Base-by-base conservation (phyloP, 2,797 vertebrate species). In the Chaunax sp. region DNA sequence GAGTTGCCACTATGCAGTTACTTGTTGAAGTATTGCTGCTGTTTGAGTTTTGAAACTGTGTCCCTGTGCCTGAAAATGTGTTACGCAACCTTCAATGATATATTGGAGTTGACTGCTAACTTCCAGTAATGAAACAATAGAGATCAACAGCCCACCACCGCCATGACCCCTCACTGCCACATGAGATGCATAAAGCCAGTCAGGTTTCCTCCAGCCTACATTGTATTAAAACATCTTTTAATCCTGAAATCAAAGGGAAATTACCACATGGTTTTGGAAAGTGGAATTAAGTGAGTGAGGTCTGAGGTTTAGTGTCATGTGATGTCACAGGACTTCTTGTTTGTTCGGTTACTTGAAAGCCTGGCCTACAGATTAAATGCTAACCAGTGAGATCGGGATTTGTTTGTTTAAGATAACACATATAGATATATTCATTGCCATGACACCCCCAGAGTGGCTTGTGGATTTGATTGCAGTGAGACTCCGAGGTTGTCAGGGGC, bases 21-120 rank as follows among this genome's bases (percentile, higher is more conserved):
- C 61, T 43, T 51, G 26, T 60, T 73, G 6, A 56, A 41, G 67
- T 62, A 61, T 71, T 33, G 25, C 64, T 57, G 70, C 64, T 60
- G 72, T 64, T 66, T 57, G 38, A 58, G 33, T 79, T 53, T 9
- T 64, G 80, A 78, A 72, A 83, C 66, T 15, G 25, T 65, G 78
- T 65, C 64, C 28, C 77, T 22, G 28, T 11, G 49, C 26, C 58
- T 25, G 35, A 82, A 80, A 75, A 52, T 25, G 38, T 57, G 47
- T 49, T 20, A 28, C 12, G 5, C 47, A 30, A 64, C 56, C 54
- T 59, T 49, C 53, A 69, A 7, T 3, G 40, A 75, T 73, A 77
- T 78, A 80, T 78, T n/a, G n/a, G n/a, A n/a, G n/a, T 74, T 78
- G 55, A 78, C 49, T 2, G 23, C 55, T 60, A 55, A 80, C 64